phyloP scores from a whole-genome alignment of 2,888 invertebrate genomes.

The Coremacera marginata region DNA sequence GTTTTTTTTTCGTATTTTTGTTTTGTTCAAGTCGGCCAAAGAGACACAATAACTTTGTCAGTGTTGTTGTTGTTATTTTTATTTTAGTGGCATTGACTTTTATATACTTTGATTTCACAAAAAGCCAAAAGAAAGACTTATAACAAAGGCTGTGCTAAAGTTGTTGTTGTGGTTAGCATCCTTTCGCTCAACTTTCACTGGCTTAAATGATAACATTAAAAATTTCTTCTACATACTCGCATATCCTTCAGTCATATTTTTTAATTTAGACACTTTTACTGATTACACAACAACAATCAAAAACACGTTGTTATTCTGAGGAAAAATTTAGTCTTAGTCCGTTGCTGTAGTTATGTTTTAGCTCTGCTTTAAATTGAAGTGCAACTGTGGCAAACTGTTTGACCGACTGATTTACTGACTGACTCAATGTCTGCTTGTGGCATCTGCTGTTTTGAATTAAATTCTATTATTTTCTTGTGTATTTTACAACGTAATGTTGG shows the following conservation, averaged over 20 bases:
- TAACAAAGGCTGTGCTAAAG: too few relatives aligned
- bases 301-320: not conserved
- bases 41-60: not conserved
- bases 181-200: not conserved
- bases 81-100: not conserved
- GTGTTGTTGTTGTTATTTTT: not conserved
- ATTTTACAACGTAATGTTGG: conserved; percentile 12
- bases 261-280: not conserved
- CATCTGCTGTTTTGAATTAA: too few relatives aligned
- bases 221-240: not conserved
- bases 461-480: not conserved
- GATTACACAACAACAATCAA: not conserved
- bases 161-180: not conserved
- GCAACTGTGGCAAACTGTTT: not conserved
- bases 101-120: conserved; percentile 9
- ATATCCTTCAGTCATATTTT: too few relatives aligned
- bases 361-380: not conserved
- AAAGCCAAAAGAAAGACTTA: not conserved
- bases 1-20: not conserved
- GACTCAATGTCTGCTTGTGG: not conserved
- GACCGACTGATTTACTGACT: not conserved
- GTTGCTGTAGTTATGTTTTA: too few relatives aligned
- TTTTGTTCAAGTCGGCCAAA: not conserved
- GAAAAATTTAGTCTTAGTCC: not conserved
- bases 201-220: not conserved